Base-by-base conservation (phyloP, 2,888 invertebrate genomes). In the Trisateles emortualis region DNA sequence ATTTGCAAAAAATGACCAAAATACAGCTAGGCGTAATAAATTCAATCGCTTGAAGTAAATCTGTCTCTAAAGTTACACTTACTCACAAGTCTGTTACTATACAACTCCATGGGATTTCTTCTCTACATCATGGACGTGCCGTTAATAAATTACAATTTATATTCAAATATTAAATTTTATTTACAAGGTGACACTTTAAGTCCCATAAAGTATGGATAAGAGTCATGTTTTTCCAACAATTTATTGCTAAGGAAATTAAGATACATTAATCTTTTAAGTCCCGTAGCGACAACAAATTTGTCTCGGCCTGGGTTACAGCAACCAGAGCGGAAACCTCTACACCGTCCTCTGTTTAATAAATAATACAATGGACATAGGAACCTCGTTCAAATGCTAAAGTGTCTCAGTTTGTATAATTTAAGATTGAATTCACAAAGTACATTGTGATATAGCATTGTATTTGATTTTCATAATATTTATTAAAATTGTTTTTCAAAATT, bases 181-280 rank as follows among this genome's bases (percentile, higher is more conserved):
- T 47, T 24, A 9, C 36, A 32, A 51, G 41, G 29, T 44, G 56
- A 58, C 48, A 54, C 33, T 42, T 57, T 6, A 48, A 47, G 47
- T 26, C 43, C 35, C 36, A 32, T 64, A 58, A 61, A 59, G 55
- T 42, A 48, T 50, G 30, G 40, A 35, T 35, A 59, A 59, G 33
- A 50, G 40, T 57, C 54, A 54, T 57, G 60, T 63, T 59, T 49
- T 38, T 44, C 24, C n/a, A 38, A 50, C 33, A 51, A 68, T 59
- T 65, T 70, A 68, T 68, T 49, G 55, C 41, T 50, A 17, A 45
- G 52, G 36, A 61, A 58, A 69, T 67, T 62, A 62, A 61, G 55
- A 41, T 8, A 45, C 45, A 64, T 64, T 62, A 64, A 67, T 67
- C 60, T 59, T 57, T 50, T 49, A 42, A 56, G 51, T 53, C 60